Evolutionary conservation across 2,888 invertebrate species (phyloP), one percentile per base, ranked within the genome.

Genomic region (Tipula helvola): DNA sequence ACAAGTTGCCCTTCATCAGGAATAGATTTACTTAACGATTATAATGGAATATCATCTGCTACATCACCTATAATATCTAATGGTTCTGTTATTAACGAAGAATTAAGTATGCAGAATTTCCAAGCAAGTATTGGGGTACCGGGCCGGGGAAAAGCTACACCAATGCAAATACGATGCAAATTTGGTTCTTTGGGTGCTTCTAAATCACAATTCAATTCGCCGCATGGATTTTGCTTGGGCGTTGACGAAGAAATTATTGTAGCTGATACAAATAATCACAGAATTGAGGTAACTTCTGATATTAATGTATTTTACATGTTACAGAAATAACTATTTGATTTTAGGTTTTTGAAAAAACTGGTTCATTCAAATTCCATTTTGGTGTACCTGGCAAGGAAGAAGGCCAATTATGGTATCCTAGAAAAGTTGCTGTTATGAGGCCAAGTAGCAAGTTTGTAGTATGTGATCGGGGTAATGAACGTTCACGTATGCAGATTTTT

Each of bases 401-500:
- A 90, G 98, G 98, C 0, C 98, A 98, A 90, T 92, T 99, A 88
- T 99, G 98, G 98, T 98, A 98, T 92, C 98, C 99, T 3, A 94
- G 98, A 86, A 98, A 99, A 92, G 98, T 98, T 86, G 98, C 98
- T 8, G 96, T 97, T 2, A 97, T 97, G 93, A 94, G 96, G 87
- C 95, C 95, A 87, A 96, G 95, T 86, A 97, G 97, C 57, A 97
- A 97, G 91, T 97, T 97, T 91, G 98, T 99, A n/a, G 97, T 99
- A 3, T 99, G 99, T 91, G 99, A 99, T 92, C 96, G 99, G 88
- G 98, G 98, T 86, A 98, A 97, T 90, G 98, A 99, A 91, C 94
- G 98, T 87, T 98, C 98, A 0, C 95, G 98, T 87, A 98, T 99
- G 98, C 99, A 99, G 92, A 97, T 99, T 89, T 99, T 99, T 90